A percentile compares a stretch with the other conserved stretches of the same genome.
phyloP scores from a whole-genome alignment of 2,797 vertebrate species.

The Dallia pectoralis region DNA sequence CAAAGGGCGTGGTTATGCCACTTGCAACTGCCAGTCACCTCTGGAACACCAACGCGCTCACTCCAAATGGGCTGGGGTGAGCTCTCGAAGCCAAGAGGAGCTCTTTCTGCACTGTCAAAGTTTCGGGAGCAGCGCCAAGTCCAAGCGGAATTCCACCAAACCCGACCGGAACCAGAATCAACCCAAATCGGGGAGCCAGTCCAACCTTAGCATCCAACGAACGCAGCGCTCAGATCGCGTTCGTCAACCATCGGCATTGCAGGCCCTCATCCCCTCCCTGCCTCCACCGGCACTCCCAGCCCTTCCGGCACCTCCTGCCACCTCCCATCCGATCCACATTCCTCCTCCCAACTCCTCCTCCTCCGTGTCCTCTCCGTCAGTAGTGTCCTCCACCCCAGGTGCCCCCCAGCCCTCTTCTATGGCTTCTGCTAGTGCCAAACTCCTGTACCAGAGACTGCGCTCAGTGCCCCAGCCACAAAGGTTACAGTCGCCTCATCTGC shows the following conservation, averaged over 20 bases:
- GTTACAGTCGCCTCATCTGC: constrained; percentile 80
- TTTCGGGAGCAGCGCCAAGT: constrained; percentile 66
- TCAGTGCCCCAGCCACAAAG: constrained; percentile 76
- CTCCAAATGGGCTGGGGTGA: constrained; percentile 69
- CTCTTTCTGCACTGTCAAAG: constrained; percentile 75
- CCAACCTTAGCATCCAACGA: constrained; percentile 73
- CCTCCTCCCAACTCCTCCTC: constrained; percentile 78
- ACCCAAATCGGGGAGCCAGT: constrained; percentile 76
- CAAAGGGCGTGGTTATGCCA: constrained; percentile 63
- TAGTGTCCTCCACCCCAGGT: constrained; percentile 75
- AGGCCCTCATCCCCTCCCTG: constrained; percentile 49
- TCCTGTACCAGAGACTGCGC: constrained; percentile 86
- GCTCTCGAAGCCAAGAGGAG: constrained; percentile 76
- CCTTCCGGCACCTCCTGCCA: constrained; percentile 65
- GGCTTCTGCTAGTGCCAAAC: constrained; percentile 83
- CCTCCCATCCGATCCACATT: constrained; percentile 62
- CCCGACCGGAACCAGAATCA: constrained; percentile 69
- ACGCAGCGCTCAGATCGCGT: constrained; percentile 66
- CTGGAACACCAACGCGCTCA: constrained; percentile 61
- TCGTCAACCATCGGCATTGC: constrained; percentile 64
- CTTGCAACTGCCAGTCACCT: constrained; percentile 72
- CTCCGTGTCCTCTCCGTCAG: constrained; percentile 81
- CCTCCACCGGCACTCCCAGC: constrained; percentile 70
- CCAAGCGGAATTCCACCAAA: constrained; percentile 74
- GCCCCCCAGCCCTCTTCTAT: constrained; percentile 74